Conservation (phyloP, 2,888 invertebrate species). For the Hypercompe scribonia region DNA sequence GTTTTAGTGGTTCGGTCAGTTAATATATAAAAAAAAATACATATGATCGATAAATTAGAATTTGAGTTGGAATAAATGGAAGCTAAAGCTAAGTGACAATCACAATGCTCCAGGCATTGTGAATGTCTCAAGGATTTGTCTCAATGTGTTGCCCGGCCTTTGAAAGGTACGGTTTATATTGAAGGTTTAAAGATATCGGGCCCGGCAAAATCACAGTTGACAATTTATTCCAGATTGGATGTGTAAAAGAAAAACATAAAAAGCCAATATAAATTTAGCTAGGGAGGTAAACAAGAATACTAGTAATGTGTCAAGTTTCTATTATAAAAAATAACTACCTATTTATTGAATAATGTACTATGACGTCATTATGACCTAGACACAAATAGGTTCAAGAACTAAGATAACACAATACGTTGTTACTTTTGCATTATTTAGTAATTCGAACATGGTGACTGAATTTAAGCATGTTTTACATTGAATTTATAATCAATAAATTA, state of each 20-base stretch:
- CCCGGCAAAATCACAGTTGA: no score
- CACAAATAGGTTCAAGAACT: constrained; percentile 24
- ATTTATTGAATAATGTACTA: not conserved
- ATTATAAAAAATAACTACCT: not conserved
- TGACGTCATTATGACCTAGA: constrained; percentile 36
- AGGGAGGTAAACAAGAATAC: not conserved
- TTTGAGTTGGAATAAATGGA: no score
- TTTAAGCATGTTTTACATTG: not conserved
- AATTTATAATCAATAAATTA: not conserved
- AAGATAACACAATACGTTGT: constrained; percentile 1
- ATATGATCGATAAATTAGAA: no score
- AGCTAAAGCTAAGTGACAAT: no score
- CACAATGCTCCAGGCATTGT: no score
- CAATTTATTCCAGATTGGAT: no score
- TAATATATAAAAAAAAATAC: no score
- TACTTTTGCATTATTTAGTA: not conserved
- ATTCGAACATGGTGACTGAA: not conserved
- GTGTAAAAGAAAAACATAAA: not conserved
- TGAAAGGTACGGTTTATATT: no score
- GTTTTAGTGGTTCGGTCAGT: no score
- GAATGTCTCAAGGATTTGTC: no score
- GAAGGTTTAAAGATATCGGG: no score
- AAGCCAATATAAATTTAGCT: not conserved
- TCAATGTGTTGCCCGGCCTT: no score
- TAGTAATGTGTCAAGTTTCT: not conserved